Conservation (phyloP, 2,113 vertebrate species). For the Scartelaos histophorus region DNA sequence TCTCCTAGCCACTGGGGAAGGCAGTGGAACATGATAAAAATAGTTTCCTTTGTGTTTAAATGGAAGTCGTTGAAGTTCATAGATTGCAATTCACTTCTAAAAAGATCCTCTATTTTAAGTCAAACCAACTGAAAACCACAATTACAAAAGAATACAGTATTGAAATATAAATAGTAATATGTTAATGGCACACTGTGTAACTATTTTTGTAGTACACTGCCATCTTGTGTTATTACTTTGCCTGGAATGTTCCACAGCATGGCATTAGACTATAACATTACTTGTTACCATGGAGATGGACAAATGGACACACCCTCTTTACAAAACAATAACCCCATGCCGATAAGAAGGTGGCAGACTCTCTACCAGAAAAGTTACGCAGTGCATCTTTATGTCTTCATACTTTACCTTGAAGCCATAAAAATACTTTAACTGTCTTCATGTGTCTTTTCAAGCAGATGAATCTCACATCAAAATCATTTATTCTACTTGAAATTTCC, state of each 20-base stretch:
- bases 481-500: constrained; percentile 25
- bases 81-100: constrained; percentile 25
- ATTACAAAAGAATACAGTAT: not conserved
- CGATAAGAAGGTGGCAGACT: not conserved
- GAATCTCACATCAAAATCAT: constrained; percentile 20
- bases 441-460: not conserved
- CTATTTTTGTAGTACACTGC: too few relatives aligned
- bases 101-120: not conserved
- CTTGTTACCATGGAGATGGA: too few relatives aligned
- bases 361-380: not conserved
- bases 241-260: too few relatives aligned
- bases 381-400: not conserved
- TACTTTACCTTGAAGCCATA: not conserved
- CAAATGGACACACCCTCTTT: not conserved
- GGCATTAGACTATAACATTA: too few relatives aligned
- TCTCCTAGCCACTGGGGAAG: constrained; percentile 38
- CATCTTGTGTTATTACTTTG: too few relatives aligned
- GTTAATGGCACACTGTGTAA: too few relatives aligned
- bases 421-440: constrained; percentile 5
- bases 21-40: constrained; percentile 55
- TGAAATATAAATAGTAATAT: too few relatives aligned
- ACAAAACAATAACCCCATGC: not conserved
- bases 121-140: not conserved
- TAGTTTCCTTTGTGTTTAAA: constrained; percentile 52
- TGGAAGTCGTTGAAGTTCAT: constrained; percentile 27